A percentile compares a stretch with the other conserved stretches of the same genome.
phyloP scores from a whole-genome alignment of 2,797 vertebrate species.

The Sebastes steindachneri region DNA sequence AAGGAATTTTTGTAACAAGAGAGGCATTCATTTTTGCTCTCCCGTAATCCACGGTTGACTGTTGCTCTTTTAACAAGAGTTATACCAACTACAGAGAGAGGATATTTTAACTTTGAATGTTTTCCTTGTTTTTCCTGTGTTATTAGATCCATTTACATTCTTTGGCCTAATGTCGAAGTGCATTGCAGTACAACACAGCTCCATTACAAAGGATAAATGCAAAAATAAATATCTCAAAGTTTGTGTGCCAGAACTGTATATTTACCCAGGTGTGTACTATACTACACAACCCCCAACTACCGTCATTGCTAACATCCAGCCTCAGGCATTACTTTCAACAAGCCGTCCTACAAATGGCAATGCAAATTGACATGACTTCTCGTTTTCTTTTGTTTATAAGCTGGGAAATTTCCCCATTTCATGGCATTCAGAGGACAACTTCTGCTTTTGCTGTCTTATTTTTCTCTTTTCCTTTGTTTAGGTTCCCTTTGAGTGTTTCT shows the following conservation, averaged over 20 bases:
- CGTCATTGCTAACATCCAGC: constrained; percentile 30
- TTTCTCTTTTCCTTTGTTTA: constrained; percentile 46
- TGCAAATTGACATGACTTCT: constrained; percentile 74
- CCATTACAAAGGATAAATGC: not conserved
- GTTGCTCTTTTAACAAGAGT: not conserved
- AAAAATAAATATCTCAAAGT: not conserved
- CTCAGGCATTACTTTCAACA: constrained; percentile 52
- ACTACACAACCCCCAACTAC: constrained; percentile 21
- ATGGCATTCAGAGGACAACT: constrained; percentile 40
- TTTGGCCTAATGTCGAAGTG: not conserved
- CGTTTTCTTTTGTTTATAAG: constrained; percentile 69
- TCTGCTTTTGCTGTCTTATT: constrained; percentile 70
- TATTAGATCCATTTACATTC: not conserved
- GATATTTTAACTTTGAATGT: not conserved
- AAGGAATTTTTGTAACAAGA: constrained; percentile 45
- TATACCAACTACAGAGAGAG: not conserved
- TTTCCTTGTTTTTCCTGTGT: not conserved
- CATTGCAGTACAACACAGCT: not conserved
- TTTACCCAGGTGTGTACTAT: constrained; percentile 49
- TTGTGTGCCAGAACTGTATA: constrained; percentile 8
- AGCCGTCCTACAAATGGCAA: constrained; percentile 45
- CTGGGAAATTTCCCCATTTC: constrained; percentile 65
- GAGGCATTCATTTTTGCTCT: constrained; percentile 14
- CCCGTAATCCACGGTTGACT: not conserved
- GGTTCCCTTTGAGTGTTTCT: constrained; percentile 39